phyloP scores from a whole-genome alignment of 1,140 invertebrate species.

The Trichoplusia ni region DNA sequence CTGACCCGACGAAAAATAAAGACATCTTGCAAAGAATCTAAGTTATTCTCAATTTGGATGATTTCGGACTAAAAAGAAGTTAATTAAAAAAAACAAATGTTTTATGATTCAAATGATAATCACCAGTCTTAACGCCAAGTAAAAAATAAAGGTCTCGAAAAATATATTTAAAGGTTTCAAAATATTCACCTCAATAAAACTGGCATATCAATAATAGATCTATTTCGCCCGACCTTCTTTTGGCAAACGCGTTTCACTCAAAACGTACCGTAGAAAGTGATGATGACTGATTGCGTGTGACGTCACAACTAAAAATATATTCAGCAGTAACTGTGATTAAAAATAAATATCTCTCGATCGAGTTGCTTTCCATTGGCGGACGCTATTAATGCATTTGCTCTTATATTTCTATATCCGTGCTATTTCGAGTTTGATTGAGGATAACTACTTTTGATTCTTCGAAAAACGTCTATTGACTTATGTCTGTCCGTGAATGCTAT shows the following conservation, averaged over 20 bases:
- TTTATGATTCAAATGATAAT: neutral
- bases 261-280: neutral
- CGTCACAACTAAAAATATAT: slow-evolving; percentile 20
- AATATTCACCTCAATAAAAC: neutral
- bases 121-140: neutral
- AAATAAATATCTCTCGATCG: slow-evolving; percentile 21
- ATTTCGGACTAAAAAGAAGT: too few relatives aligned
- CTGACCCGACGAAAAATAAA: too few relatives aligned
- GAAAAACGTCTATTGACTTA: too few relatives aligned
- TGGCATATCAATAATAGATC: slow-evolving; percentile 4
- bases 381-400: slow-evolving; percentile 5
- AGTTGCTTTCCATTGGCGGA: neutral
- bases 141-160: neutral
- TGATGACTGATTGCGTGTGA: slow-evolving; percentile 7
- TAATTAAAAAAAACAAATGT: too few relatives aligned
- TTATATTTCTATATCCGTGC: too few relatives aligned
- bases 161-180: neutral
- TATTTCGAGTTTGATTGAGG: too few relatives aligned
- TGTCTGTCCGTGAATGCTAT: too few relatives aligned
- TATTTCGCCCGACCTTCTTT: slow-evolving; percentile 12
- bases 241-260: slow-evolving; percentile 4
- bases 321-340: slow-evolving; percentile 4
- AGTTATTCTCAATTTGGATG: too few relatives aligned
- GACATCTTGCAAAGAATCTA: too few relatives aligned
- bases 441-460: too few relatives aligned